A percentile compares a stretch with the other conserved stretches of the same genome.
phyloP scores from a whole-genome alignment of 2,888 invertebrate genomes.

The Drosophila prolongata region DNA sequence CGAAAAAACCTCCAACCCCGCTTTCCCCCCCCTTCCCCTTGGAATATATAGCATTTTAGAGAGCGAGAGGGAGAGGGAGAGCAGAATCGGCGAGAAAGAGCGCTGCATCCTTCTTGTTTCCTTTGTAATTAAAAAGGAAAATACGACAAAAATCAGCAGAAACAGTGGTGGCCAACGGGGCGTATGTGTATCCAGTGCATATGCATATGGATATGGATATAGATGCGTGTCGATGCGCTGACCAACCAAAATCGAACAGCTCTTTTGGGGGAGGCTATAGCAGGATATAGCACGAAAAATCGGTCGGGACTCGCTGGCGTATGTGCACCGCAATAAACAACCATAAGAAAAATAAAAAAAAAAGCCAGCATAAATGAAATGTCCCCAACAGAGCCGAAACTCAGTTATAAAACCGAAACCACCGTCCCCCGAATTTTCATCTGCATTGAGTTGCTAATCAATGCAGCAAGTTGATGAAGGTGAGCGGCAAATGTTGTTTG shows the following conservation, averaged over 20 bases:
- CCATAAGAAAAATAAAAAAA: slow-evolving; percentile 20
- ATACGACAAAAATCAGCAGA: slow-evolving; percentile 26
- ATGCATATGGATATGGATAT: slow-evolving; percentile 37
- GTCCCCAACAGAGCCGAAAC: slow-evolving; percentile 35
- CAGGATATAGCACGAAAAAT: slow-evolving; percentile 1
- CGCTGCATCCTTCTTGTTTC: slow-evolving; percentile 30
- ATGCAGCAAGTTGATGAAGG: slow-evolving; percentile 29
- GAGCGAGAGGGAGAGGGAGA: neutral
- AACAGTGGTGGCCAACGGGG: neutral
- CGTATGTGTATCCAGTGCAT: slow-evolving; percentile 21
- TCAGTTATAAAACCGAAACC: slow-evolving; percentile 2
- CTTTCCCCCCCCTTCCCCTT: too few species aligned
- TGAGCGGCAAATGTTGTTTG: neutral
- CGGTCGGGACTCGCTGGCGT: neutral
- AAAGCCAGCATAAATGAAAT: slow-evolving; percentile 69
- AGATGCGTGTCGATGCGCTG: slow-evolving; percentile 55
- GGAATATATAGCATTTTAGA: slow-evolving; percentile 4
- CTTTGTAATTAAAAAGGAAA: slow-evolving; percentile 47
- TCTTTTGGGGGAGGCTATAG: slow-evolving; percentile 1
- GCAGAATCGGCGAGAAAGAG: neutral
- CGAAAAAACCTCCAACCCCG: neutral
- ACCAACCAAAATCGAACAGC: slow-evolving; percentile 76
- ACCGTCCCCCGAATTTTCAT: slow-evolving; percentile 14
- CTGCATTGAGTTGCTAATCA: slow-evolving; percentile 67
- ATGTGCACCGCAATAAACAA: slow-evolving; percentile 66